Percentiles rank a stretch among this genome's conserved stretches.
Conservation (phyloP, 1,140 invertebrate species). For the Drusus annulatus region DNA sequence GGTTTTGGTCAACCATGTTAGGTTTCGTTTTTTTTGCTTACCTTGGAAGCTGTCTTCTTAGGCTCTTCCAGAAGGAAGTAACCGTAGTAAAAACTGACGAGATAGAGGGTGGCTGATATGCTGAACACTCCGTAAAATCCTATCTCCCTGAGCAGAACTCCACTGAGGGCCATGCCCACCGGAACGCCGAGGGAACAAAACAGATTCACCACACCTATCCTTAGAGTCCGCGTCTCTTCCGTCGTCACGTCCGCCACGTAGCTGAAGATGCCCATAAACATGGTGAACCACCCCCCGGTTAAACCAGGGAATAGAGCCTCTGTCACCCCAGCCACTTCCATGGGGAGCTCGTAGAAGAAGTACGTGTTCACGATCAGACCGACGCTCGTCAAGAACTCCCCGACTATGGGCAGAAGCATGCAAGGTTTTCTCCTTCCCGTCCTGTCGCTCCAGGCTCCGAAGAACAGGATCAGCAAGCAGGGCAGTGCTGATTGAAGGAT, state of each 20-base stretch:
- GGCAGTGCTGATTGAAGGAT: slow-evolving; percentile 83
- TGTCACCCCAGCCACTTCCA: slow-evolving; percentile 82
- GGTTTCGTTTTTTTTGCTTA: slow-evolving; percentile 61
- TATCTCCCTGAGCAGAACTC: slow-evolving; percentile 79
- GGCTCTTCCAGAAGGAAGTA: slow-evolving; percentile 77
- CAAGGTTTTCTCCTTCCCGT: slow-evolving; percentile 85
- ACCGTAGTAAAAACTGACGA: slow-evolving; percentile 83
- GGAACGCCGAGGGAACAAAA: slow-evolving; percentile 86
- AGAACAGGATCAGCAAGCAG: slow-evolving; percentile 82
- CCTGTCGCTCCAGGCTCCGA: slow-evolving; percentile 85
- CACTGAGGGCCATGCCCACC: slow-evolving; percentile 83
- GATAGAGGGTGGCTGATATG: slow-evolving; percentile 80
- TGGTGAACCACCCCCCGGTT: slow-evolving; percentile 88
- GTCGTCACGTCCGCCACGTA: slow-evolving; percentile 90
- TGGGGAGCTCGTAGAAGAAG: slow-evolving; percentile 82
- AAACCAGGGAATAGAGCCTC: slow-evolving; percentile 85
- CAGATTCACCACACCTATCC: slow-evolving; percentile 88
- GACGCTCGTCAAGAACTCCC: slow-evolving; percentile 83
- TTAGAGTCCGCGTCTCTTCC: slow-evolving; percentile 83
- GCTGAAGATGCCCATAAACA: slow-evolving; percentile 92
- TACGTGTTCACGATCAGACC: slow-evolving; percentile 86
- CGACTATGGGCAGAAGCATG: slow-evolving; percentile 86
- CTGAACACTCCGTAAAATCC: slow-evolving; percentile 87
- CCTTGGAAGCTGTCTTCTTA: slow-evolving; percentile 66
- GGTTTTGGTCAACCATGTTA: too few species aligned